Evolutionary conservation across 2,113 vertebrate species (phyloP).

Genomic region (Chamaetylas fuelleborni): DNA sequence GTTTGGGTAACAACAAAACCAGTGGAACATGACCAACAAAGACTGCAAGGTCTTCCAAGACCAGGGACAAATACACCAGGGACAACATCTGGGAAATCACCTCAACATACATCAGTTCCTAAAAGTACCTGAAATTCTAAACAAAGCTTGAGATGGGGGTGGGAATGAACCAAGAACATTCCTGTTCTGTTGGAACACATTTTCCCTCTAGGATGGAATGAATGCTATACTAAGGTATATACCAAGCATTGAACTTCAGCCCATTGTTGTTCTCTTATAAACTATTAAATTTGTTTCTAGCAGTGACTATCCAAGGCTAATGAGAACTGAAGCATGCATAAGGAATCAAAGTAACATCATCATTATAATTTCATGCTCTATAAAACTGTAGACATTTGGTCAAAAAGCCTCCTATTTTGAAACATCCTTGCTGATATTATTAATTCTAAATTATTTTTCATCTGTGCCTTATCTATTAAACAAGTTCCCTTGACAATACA

Average conservation of each 20-base stretch:
- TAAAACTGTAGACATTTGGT: background rate
- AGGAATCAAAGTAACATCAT: background rate
- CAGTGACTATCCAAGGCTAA: background rate
- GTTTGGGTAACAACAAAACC: background rate
- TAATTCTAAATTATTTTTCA: background rate
- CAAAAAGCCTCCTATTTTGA: background rate
- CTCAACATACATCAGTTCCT: background rate
- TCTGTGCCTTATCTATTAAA: background rate
- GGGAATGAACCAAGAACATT: background rate
- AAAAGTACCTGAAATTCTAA: background rate
- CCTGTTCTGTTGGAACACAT: background rate
- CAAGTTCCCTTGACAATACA: background rate
- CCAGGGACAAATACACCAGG: background rate
- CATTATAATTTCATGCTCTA: slow-evolving; percentile 12
- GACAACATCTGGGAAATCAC: background rate
- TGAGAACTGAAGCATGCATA: slow-evolving; percentile 4
- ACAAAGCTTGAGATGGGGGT: background rate
- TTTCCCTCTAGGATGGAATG: background rate
- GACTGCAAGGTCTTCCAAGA: background rate
- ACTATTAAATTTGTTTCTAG: background rate
- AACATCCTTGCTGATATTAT: background rate
- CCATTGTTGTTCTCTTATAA: background rate
- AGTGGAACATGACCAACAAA: background rate
- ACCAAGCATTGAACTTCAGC: background rate
- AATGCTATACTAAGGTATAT: background rate